A percentile compares a stretch with the other conserved stretches of the same genome.
Evolutionary conservation across 2,113 vertebrate genomes (phyloP).

Genomic region (Nibea coibor): DNA sequence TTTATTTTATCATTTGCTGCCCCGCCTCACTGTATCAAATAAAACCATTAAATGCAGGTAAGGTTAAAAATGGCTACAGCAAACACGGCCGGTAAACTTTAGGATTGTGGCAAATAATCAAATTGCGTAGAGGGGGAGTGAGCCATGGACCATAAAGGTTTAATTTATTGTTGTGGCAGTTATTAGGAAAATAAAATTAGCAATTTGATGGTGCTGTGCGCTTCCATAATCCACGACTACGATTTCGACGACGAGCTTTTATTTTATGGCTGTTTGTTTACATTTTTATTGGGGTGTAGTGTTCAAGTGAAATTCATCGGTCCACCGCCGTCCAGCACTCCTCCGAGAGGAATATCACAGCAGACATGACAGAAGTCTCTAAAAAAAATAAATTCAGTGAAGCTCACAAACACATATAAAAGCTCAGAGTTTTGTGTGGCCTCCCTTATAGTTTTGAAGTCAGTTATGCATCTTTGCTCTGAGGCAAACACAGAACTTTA

Average conservation of each 20-base stretch:
- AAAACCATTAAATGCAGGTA: neutral
- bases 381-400: neutral
- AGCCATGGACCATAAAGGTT: neutral
- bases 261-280: neutral
- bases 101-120: neutral
- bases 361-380: neutral
- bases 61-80: neutral
- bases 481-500: slow-evolving; percentile 30
- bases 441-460: slow-evolving; percentile 24
- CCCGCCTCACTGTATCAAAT: neutral
- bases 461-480: neutral
- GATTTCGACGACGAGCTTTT: neutral
- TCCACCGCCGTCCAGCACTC: neutral
- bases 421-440: neutral
- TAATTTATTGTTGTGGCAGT: neutral
- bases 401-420: neutral
- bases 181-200: neutral
- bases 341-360: neutral
- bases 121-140: neutral
- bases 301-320: neutral
- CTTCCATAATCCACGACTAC: neutral
- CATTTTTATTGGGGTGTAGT: neutral
- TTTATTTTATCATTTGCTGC: neutral
- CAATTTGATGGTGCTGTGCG: neutral
- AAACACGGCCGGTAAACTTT: neutral